phyloP scores from a whole-genome alignment of 2,113 vertebrate genomes.

The Smithornis capensis region DNA sequence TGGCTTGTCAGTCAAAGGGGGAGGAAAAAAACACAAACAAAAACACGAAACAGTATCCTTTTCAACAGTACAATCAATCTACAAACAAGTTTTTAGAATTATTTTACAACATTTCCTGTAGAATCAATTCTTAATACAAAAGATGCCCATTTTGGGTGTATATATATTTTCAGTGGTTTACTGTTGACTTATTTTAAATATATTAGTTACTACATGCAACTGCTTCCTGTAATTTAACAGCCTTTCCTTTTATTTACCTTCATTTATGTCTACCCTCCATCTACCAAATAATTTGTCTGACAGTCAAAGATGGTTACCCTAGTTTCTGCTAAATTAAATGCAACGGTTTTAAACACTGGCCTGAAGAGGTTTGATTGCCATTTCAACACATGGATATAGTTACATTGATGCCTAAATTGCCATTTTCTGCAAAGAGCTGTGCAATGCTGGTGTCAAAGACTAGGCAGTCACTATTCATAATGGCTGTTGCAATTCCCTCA shows the following conservation, averaged over 20 bases:
- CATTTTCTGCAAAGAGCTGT: slow-evolving; percentile 98
- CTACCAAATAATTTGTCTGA: slow-evolving; percentile 64
- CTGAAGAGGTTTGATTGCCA: slow-evolving; percentile 69
- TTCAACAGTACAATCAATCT: slow-evolving; percentile 89
- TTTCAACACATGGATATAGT: slow-evolving; percentile 99
- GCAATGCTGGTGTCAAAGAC: slow-evolving; percentile 99
- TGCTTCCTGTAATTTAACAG: slow-evolving; percentile 76
- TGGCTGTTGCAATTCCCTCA: slow-evolving; percentile 97
- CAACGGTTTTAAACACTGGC: slow-evolving; percentile 78
- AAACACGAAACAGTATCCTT: slow-evolving; percentile 72
- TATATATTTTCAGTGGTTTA: slow-evolving; percentile 86
- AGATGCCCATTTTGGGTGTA: slow-evolving; percentile 85
- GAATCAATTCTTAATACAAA: slow-evolving; percentile 87
- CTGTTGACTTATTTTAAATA: slow-evolving; percentile 85
- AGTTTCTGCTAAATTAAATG: slow-evolving; percentile 73
- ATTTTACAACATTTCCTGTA: slow-evolving; percentile 89
- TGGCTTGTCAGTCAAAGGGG: slow-evolving; percentile 79
- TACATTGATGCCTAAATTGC: slow-evolving; percentile 99
- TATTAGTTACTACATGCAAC: slow-evolving; percentile 89
- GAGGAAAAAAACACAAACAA: slow-evolving; percentile 58
- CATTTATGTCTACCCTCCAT: slow-evolving; percentile 64
- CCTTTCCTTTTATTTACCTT: slow-evolving; percentile 77
- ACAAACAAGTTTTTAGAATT: slow-evolving; percentile 95
- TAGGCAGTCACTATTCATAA: slow-evolving; percentile 99
- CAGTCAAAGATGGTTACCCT: slow-evolving; percentile 70